These are phyloP conservation scores for Triplophysa dalaica DNA, from an alignment of 2,113 vertebrate genomes.

Conservation along the genomic window DNA sequence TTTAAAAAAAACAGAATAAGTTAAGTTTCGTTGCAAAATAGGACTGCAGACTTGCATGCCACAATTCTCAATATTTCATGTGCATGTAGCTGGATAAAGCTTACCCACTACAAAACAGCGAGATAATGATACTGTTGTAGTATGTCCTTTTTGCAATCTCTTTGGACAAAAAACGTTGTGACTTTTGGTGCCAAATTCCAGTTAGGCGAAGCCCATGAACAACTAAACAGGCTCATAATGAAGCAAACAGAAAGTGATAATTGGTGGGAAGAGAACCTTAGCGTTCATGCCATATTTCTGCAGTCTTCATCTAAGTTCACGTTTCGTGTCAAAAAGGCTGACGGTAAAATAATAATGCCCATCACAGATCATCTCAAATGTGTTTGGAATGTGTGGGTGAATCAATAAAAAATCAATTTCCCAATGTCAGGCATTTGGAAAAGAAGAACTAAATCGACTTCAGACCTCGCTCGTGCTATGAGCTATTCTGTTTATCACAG, in stretches of 20 bases:
- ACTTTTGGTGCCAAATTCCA: slow-evolving; percentile 26
- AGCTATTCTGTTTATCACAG: slow-evolving; percentile 30
- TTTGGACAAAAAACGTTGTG: neutral
- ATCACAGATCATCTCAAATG: slow-evolving; percentile 18
- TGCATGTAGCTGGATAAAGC: neutral
- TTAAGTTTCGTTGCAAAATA: neutral
- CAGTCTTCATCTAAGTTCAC: neutral
- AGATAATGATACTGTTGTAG: too few relatives aligned
- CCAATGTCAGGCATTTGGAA: slow-evolving; percentile 23
- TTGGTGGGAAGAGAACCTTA: neutral
- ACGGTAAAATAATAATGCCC: neutral
- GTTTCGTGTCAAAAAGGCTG: neutral
- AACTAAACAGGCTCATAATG: neutral
- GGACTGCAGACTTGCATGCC: slow-evolving; percentile 25
- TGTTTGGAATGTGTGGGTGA: neutral
- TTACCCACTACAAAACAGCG: too few relatives aligned
- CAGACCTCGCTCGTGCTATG: neutral
- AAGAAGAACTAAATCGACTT: neutral
- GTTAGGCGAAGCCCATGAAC: slow-evolving; percentile 9
- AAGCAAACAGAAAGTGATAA: neutral
- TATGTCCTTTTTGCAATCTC: slow-evolving; percentile 3
- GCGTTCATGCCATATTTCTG: neutral
- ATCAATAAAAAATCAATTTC: slow-evolving; percentile 21
- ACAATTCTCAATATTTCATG: slow-evolving; percentile 7
- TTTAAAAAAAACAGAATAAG: too few relatives aligned